phyloP scores from a whole-genome alignment of 2,797 vertebrate species.

The Sebastes hubbsi region DNA sequence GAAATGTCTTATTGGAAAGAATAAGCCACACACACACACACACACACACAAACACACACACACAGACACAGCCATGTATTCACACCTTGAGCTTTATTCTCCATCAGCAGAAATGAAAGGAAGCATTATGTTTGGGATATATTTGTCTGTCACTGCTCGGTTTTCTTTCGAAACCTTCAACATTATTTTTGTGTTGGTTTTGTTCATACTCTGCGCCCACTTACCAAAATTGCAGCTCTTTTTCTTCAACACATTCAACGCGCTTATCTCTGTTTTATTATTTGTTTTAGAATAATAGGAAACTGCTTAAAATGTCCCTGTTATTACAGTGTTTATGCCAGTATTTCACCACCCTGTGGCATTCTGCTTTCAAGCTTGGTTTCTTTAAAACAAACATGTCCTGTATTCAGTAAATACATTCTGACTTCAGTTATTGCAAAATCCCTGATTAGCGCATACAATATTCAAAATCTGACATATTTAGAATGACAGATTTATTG shows the following conservation, averaged over 20 bases:
- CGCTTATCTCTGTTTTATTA: background rate
- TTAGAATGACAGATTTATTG: no score
- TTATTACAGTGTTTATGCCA: background rate
- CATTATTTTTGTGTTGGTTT: background rate
- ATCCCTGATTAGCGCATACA: background rate
- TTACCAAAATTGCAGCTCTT: background rate
- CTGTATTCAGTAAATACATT: background rate
- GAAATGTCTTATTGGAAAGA: constrained; percentile 26
- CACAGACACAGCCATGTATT: background rate
- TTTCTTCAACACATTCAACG: background rate
- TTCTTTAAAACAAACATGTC: background rate
- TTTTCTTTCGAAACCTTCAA: background rate
- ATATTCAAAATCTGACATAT: no score
- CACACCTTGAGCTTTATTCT: background rate
- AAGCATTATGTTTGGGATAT: background rate
- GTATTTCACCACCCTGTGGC: background rate
- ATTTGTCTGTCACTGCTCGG: background rate
- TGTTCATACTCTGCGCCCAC: background rate
- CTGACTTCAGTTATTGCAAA: background rate
- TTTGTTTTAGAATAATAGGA: background rate
- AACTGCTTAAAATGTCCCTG: background rate
- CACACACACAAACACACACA: background rate
- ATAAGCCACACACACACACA: background rate
- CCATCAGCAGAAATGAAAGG: background rate
- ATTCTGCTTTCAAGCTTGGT: background rate